Evolutionary conservation across 2,888 invertebrate species (phyloP).

Genomic region (Idaea aversata): DNA sequence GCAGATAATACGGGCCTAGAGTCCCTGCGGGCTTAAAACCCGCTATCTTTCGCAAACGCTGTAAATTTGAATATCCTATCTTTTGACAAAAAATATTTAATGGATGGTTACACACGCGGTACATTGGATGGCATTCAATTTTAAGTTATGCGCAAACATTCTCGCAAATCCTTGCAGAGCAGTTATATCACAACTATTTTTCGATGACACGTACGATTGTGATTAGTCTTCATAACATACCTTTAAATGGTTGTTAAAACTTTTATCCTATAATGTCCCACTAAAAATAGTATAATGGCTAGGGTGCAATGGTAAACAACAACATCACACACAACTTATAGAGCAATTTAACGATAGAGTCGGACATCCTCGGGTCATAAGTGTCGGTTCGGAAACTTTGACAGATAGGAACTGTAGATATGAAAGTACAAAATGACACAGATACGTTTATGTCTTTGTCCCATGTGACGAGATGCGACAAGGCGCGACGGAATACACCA

Average conservation of each 20-base stretch:
- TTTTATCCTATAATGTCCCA: too few relatives aligned
- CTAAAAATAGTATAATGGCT: too few relatives aligned
- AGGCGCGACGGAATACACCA: conserved; percentile 33
- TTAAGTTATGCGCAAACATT: not conserved
- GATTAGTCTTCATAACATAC: too few relatives aligned
- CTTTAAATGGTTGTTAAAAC: too few relatives aligned
- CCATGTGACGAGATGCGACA: conserved; percentile 35
- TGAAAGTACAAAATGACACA: not conserved
- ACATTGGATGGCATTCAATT: conserved; percentile 14
- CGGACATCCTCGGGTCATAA: not conserved
- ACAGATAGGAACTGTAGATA: not conserved
- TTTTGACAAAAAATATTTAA: conserved; percentile 28
- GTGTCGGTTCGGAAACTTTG: not conserved
- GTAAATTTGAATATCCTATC: conserved; percentile 27
- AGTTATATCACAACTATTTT: not conserved
- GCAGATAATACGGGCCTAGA: conserved; percentile 43
- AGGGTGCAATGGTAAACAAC: too few relatives aligned
- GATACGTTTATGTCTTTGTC: conserved; percentile 30
- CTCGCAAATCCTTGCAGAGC: not conserved
- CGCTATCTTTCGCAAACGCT: conserved; percentile 24
- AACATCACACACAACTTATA: too few relatives aligned
- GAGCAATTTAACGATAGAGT: not conserved
- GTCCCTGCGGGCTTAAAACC: conserved; percentile 36
- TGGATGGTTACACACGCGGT: conserved; percentile 22
- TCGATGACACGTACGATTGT: too few relatives aligned